Evolutionary conservation across 64 coral and sea anemone species (phyloP).

Genomic region (Stichodactyla mertensii): DNA sequence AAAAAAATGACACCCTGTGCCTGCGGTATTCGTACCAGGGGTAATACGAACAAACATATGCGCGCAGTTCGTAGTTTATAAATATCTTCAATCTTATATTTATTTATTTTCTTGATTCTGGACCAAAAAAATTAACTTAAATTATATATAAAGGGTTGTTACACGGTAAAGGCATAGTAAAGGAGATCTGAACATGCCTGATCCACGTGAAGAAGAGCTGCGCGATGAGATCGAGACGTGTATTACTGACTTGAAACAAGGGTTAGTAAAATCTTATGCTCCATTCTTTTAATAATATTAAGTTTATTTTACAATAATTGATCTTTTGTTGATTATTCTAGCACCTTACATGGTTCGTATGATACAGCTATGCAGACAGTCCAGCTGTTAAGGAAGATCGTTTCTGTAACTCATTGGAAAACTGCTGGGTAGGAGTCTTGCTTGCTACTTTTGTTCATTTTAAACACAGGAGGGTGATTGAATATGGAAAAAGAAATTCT

Average conservation of each 20-base stretch:
- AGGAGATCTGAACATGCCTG: slow-evolving; percentile 12
- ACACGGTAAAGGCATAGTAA: not conserved
- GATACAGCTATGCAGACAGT: slow-evolving; percentile 76
- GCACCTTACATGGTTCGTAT: slow-evolving; percentile 74
- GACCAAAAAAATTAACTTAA: not conserved
- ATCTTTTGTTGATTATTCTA: slow-evolving; percentile 18
- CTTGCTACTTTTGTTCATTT: too few relatives aligned
- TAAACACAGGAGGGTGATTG: too few relatives aligned
- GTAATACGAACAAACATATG: slow-evolving; percentile 1
- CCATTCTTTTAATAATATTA: not conserved
- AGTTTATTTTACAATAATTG: not conserved
- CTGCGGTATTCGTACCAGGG: not conserved
- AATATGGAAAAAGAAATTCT: too few relatives aligned
- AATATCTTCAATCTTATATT: not conserved
- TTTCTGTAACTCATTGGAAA: slow-evolving; percentile 73
- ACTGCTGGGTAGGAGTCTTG: slow-evolving; percentile 67
- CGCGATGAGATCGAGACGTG: slow-evolving; percentile 54
- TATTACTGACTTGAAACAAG: slow-evolving; percentile 52
- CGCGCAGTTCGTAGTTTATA: not conserved
- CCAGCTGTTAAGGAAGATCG: slow-evolving; percentile 70
- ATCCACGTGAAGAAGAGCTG: slow-evolving; percentile 52
- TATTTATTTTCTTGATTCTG: not conserved
- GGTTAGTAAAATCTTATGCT: slow-evolving; percentile 25
- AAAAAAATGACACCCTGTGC: not conserved
- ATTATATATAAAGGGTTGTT: not conserved